These are phyloP conservation scores for Adelges cooleyi DNA, from an alignment of 1,140 invertebrate species.

Conservation along the genomic window DNA sequence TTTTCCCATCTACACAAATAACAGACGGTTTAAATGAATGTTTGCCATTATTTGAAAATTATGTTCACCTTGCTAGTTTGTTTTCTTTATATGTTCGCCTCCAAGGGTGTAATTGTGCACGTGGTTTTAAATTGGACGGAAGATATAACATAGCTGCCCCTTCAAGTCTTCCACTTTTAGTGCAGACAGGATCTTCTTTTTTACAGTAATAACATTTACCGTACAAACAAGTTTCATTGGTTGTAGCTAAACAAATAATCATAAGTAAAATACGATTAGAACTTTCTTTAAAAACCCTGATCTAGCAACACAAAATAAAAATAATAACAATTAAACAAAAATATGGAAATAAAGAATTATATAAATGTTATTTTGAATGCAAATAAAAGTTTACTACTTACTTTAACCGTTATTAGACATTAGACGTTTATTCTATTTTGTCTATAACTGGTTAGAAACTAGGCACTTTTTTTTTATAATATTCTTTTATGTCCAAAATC, in stretches of 20 bases:
- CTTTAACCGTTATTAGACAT: too few species aligned
- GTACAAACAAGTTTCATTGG: constrained; percentile 61
- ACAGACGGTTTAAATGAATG: too few species aligned
- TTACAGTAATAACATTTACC: constrained; percentile 84
- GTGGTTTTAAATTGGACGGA: constrained; percentile 51
- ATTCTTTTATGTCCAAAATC: too few species aligned
- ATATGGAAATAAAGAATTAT: neutral
- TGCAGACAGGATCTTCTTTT: constrained; percentile 68
- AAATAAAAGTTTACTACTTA: too few species aligned
- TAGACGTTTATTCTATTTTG: too few species aligned
- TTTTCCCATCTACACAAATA: constrained; percentile 55
- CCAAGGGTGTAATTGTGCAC: constrained; percentile 71
- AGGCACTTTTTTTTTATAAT: too few species aligned
- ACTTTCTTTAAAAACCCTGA: too few species aligned
- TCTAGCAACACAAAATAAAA: neutral
- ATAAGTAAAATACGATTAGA: too few species aligned
- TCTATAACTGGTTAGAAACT: too few species aligned
- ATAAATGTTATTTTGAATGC: neutral
- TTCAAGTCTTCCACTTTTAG: constrained; percentile 54
- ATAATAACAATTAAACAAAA: neutral
- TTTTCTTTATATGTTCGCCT: constrained; percentile 70
- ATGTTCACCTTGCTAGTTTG: constrained; percentile 52
- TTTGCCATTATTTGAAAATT: too few species aligned
- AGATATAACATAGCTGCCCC: constrained; percentile 77
- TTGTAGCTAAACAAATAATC: constrained; percentile 25